Evolutionary conservation across 1,140 invertebrate genomes (phyloP).

Genomic region (Sycophaga agraensis): DNA sequence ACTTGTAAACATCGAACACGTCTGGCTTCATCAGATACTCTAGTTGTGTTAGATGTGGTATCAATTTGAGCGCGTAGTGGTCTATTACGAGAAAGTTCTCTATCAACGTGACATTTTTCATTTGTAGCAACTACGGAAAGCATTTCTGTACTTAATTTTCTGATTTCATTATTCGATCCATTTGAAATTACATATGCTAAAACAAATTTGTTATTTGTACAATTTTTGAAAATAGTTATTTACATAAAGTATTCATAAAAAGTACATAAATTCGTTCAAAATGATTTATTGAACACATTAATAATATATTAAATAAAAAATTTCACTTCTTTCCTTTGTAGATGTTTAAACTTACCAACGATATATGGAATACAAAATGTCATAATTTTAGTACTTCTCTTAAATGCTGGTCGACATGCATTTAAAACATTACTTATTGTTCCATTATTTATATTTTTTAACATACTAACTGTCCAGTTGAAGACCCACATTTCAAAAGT

Average conservation of each 20-base stretch:
- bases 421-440: constrained; percentile 55
- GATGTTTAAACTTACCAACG: constrained; percentile 48
- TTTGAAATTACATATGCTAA: constrained; percentile 45
- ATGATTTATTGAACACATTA: too few species aligned
- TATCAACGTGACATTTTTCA: constrained; percentile 40
- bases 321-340: background rate
- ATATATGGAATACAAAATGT: constrained; percentile 74
- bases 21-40: constrained; percentile 52
- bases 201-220: background rate
- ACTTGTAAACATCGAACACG: constrained; percentile 51
- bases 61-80: constrained; percentile 40
- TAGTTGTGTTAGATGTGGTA: constrained; percentile 34
- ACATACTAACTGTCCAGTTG: constrained; percentile 61
- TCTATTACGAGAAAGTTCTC: constrained; percentile 41
- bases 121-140: constrained; percentile 45
- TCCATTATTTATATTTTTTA: constrained; percentile 35
- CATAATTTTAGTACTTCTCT: constrained; percentile 67
- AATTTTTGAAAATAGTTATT: too few species aligned
- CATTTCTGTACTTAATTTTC: constrained; percentile 48
- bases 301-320: background rate
- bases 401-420: constrained; percentile 70
- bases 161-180: constrained; percentile 33
- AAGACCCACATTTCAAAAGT: constrained; percentile 74
- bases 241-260: too few species aligned
- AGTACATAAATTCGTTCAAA: too few species aligned